Evolutionary conservation across 2,113 vertebrate species (phyloP), one percentile per base, ranked within the genome.

Genomic region (Electrona antarctica): DNA sequence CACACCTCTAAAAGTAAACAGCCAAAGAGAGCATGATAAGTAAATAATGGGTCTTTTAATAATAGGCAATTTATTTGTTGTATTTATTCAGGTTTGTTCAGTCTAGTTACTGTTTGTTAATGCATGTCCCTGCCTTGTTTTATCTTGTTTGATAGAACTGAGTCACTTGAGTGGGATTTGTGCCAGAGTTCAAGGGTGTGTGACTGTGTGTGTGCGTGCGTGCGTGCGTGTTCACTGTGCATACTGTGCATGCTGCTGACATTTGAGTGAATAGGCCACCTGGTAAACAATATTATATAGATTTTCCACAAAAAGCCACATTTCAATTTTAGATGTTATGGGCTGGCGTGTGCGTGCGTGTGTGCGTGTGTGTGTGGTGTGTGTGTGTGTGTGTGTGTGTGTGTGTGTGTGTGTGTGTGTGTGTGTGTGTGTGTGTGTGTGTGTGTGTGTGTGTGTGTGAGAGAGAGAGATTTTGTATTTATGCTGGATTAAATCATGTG

Each of bases 401-500:
- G 46, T 7, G 54, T 6, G 33, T 45, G 59, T 71, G 60, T 50
- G 54, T 63, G 65, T 60, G 59, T 33, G 69, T 72, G 49, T 66
- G 62, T 56, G 60, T 51, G 62, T 55, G 58, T 45, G 49, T 69
- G 55, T 76, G 29, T 49, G 48, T 67, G 73, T 61, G 60, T 13
- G 28, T 54, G 8, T 57, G 54, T 52, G 54, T 65, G 68, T 56
- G 7, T 41, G 21, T 21, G 21, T 21, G 21, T 21, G 21, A 21
- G 21, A 21, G 21, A 21, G 21, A 21, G 21, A 21, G 21, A 21
- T 21, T 21, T 21, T 21, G 63, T 9, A 21, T 9, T 6, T 28
- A 41, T 45, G 69, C 70, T 79, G 76, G 79, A 55, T 79, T 77
- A 76, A 60, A 69, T 69, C 67, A 55, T 67, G 64, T 74, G 73